Evolutionary conservation across 2,888 invertebrate genomes (phyloP), one percentile per base, ranked within the genome.

Genomic region (Cerceris rybyensis): DNA sequence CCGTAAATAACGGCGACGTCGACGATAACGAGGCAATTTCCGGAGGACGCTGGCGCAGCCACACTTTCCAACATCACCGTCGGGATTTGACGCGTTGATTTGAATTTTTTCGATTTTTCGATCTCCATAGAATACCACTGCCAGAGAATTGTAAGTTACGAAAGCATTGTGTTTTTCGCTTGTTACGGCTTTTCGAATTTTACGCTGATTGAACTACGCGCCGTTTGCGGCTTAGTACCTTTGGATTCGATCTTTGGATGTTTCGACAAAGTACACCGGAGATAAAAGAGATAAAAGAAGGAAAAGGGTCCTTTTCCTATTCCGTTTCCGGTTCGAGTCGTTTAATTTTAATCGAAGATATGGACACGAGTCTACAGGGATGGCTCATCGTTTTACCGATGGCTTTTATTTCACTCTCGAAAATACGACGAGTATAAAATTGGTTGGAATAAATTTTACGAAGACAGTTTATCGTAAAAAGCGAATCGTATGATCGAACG

Each of bases 21-120:
- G 78, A 75, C 80, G 83, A 81, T 85, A 85, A 85, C 83, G 81
- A 85, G 81, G 81, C 83, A 85, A 85, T 85, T 85, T 83, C 78
- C 81, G 81, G 71, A 28, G 55, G 67, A 63, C 55, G 73, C 77
- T 71, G 49, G 64, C 52, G 75, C 67, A 64, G 13, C 14, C 66
- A 52, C 16, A 79, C 64, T 70, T 42, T 82, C 72, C 13, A 57
- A 60, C 70, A 50, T 59, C 69, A 67, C 65, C 54, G 39, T 42
- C 52, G 54, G 41, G 50, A 54, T 28, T 28, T 54, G 63, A 52
- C 43, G 63, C 39, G 28, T 28, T 52, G 52, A 82, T 79, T 77
- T 65, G 64, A 72, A 80, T 79, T 68, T 72, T 72, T 66, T 64
- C 66, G 54, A 72, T 74, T 58, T 66, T 61, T 61, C 16, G 55